Conservation (phyloP, 2,888 invertebrate species). For the Polymixis lichenea region DNA sequence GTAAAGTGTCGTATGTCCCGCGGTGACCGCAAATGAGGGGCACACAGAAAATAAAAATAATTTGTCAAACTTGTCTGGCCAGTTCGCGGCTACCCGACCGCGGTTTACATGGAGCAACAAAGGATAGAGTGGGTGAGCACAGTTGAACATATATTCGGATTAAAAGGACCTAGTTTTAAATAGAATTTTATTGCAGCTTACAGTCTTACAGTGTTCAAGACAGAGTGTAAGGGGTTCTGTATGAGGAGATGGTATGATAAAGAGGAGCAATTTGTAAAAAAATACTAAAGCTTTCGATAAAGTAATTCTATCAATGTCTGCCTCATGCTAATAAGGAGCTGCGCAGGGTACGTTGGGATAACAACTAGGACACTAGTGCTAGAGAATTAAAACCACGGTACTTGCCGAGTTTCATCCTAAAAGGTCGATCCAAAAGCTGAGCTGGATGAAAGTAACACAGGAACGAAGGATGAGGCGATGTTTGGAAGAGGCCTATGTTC, state of each 20-base stretch:
- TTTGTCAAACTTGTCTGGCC: slow-evolving; percentile 84
- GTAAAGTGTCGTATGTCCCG: slow-evolving; percentile 71
- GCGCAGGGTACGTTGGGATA: background rate
- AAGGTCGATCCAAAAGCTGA: background rate
- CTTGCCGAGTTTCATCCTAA: background rate
- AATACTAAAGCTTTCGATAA: background rate
- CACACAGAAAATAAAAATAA: slow-evolving; percentile 80
- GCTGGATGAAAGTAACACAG: background rate
- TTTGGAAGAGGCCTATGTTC: background rate
- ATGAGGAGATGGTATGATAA: too few species aligned
- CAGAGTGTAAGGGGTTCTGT: too few species aligned
- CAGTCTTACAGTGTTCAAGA: background rate
- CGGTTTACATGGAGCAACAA: slow-evolving; percentile 45
- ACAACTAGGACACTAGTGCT: background rate
- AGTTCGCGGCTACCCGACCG: slow-evolving; percentile 75
- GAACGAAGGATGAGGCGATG: background rate
- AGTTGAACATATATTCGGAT: slow-evolving; percentile 7
- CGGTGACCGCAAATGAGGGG: slow-evolving; percentile 79
- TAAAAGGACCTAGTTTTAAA: too few species aligned
- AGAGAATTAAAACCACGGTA: background rate
- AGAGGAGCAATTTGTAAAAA: background rate
- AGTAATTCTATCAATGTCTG: background rate
- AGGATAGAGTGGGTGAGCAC: slow-evolving; percentile 26
- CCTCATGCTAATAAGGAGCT: background rate
- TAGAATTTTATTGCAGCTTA: background rate